Evolutionary conservation across 2,113 vertebrate genomes (phyloP).

Genomic region (Dendrocopos noguchii): DNA sequence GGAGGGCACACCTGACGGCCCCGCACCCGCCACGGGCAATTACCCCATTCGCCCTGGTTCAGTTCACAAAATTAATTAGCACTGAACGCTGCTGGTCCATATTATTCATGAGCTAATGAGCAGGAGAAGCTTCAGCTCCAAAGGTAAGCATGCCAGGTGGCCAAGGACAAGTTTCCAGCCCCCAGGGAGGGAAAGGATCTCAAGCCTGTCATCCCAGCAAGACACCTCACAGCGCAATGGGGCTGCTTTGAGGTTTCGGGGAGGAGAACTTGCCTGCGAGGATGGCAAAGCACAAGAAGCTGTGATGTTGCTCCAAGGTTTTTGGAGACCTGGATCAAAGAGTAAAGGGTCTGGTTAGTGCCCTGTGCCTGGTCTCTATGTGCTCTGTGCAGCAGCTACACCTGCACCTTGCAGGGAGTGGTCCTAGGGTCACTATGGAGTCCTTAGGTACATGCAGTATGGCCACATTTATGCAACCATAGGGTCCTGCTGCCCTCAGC

Average conservation of each 20-base stretch:
- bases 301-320: background rate
- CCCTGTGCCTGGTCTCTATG: accelerated
- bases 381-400: background rate
- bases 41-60: conserved; percentile 57
- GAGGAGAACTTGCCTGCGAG: accelerated
- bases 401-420: accelerated
- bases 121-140: conserved; percentile 9
- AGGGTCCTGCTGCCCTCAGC: background rate
- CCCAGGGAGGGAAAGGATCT: background rate
- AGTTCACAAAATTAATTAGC: conserved; percentile 75
- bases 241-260: accelerated
- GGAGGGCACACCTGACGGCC: conserved; percentile 29
- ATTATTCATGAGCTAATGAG: conserved; percentile 53
- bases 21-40: background rate
- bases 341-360: background rate
- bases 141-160: background rate
- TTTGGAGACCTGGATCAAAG: background rate
- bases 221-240: background rate
- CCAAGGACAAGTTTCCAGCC: background rate
- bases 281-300: background rate
- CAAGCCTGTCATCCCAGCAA: accelerated
- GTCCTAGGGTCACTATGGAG: accelerated
- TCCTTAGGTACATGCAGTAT: accelerated
- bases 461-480: background rate
- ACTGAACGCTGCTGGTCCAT: conserved; percentile 31